Evolutionary conservation across 2,113 vertebrate species (phyloP).

Genomic region (Gambusia holbrooki): DNA sequence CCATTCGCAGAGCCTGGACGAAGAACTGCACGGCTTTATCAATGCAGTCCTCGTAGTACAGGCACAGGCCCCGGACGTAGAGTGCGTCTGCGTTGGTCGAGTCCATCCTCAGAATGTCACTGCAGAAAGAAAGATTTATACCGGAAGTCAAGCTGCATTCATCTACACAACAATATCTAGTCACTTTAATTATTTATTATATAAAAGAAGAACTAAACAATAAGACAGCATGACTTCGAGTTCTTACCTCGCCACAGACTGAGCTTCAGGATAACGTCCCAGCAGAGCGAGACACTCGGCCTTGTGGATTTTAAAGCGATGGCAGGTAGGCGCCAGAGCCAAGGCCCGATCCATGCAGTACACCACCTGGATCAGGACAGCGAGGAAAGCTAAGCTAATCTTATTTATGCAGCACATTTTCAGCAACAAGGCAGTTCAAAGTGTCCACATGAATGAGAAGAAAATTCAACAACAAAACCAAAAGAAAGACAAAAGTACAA

Average conservation of each 20-base stretch:
- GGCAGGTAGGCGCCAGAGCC: constrained; percentile 89
- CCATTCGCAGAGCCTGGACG: constrained; percentile 94
- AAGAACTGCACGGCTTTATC: constrained; percentile 97
- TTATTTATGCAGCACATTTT: too few relatives aligned
- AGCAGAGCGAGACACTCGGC: constrained; percentile 93
- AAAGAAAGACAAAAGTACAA: too few relatives aligned
- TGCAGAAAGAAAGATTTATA: constrained; percentile 50
- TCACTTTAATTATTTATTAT: neutral
- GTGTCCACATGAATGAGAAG: too few relatives aligned
- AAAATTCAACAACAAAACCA: too few relatives aligned
- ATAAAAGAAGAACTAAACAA: neutral
- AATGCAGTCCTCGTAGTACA: constrained; percentile 97
- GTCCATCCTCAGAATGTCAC: constrained; percentile 94
- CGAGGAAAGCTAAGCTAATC: neutral
- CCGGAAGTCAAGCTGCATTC: too few relatives aligned
- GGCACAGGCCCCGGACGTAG: constrained; percentile 93
- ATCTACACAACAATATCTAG: neutral
- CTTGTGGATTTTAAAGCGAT: constrained; percentile 96
- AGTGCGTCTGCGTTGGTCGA: constrained; percentile 93
- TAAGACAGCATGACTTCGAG: neutral
- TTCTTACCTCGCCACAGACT: constrained; percentile 92
- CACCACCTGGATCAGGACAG: constrained; percentile 84
- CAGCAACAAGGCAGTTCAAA: too few relatives aligned
- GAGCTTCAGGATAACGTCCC: constrained; percentile 93
- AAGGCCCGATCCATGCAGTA: constrained; percentile 96